Percentiles rank a stretch among this genome's conserved stretches.
phyloP scores from a whole-genome alignment of 2,888 invertebrate species.

The Andrena flavipes region DNA sequence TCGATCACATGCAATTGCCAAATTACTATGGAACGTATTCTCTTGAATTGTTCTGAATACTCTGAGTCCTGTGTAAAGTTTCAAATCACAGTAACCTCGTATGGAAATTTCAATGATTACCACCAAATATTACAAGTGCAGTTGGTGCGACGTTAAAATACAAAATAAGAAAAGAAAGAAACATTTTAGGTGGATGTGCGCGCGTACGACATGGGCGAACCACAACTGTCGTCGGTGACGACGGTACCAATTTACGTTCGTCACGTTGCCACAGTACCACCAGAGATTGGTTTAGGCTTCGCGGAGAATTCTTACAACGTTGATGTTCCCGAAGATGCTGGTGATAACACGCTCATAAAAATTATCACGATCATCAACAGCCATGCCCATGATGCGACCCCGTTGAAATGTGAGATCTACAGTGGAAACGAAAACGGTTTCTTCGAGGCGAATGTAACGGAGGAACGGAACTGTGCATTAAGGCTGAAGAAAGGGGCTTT shows the following conservation, averaged over 20 bases:
- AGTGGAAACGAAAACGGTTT: slow-evolving; percentile 91
- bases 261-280: slow-evolving; percentile 90
- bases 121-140: too few species aligned
- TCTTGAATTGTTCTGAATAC: too few species aligned
- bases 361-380: slow-evolving; percentile 91
- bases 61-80: too few species aligned
- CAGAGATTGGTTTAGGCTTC: slow-evolving; percentile 93
- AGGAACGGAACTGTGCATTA: slow-evolving; percentile 93
- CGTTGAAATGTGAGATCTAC: slow-evolving; percentile 92
- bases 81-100: too few species aligned
- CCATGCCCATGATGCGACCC: slow-evolving; percentile 88
- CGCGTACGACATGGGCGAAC: slow-evolving; percentile 94
- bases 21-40: too few species aligned
- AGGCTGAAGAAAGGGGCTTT: slow-evolving; percentile 89
- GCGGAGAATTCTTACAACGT: slow-evolving; percentile 94
- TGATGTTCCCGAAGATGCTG: slow-evolving; percentile 92
- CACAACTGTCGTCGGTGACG: slow-evolving; percentile 92
- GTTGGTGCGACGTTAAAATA: background rate
- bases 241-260: slow-evolving; percentile 93
- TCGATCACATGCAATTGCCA: too few species aligned
- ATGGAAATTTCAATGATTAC: too few species aligned
- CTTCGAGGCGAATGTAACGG: slow-evolving; percentile 90
- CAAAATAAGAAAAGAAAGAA: background rate
- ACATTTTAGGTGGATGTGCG: slow-evolving; percentile 90
- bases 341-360: slow-evolving; percentile 89